Evolutionary conservation across 1,140 invertebrate genomes (phyloP), one percentile per base, ranked within the genome.

Genomic region (Wiebesia pumilae): DNA sequence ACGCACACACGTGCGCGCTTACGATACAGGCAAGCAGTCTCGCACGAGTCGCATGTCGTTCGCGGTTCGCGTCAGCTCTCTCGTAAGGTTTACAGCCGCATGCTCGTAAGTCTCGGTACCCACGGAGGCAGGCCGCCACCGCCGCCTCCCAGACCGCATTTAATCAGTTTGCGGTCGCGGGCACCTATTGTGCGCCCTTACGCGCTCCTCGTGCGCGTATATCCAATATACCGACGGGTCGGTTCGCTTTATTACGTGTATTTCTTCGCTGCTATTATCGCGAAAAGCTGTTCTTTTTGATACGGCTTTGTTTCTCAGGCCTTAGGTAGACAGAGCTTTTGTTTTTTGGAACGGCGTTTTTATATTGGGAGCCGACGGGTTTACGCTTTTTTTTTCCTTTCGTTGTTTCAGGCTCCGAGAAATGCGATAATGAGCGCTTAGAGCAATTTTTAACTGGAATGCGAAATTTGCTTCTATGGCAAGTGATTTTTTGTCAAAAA

Each of bases 161-260:
- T 93, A 93, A 93, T 93, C 91, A 93, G 91, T 91, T 91, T 92
- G 91, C 89, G 91, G 91, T 92, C 88, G 88, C 71, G 71, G 47
- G 27, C 47, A 35, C 33, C 71, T 58, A 75, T 58, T 73, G 51
- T 58, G 81, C 81, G 69, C 69, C 69, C 69, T 75, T 75, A 75
- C 71, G 38, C 71, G 38, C 71, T 38, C 38, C 69, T 24, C n/a
- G 33, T 33, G 69, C 69, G 38, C 71, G 71, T 38, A 75, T 75
- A 75, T 75, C 27, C 38, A 43, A 75, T 75, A 75, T 75, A 75
- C 71, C 71, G 38, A 43, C 38, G 38, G 40, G 38, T 43, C 38
- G 24, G 71, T 21, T 75, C 71, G 71, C 71, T 75, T 75, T 75
- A 75, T 75, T 75, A 43, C 71, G 38, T 75, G 71, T 75, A 75